Evolutionary conservation across 2,888 invertebrate species (phyloP), one percentile per base, ranked within the genome.

Genomic region (Leptopilina myrica): DNA sequence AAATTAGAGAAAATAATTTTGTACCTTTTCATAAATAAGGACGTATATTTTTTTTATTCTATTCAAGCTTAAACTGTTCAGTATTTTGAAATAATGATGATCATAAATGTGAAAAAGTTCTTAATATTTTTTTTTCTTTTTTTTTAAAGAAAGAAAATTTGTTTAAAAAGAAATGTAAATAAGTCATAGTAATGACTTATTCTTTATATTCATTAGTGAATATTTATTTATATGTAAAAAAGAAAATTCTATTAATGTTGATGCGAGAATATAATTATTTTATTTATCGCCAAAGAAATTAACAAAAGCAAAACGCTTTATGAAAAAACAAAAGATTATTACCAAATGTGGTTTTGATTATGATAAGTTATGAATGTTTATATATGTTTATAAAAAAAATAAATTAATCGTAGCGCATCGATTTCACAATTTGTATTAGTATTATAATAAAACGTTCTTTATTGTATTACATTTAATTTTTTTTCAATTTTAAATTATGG

Each of bases 111-210:
- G 62, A 62, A 20, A 20, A 20, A 15, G 15, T 62, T 8, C 20
- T 62, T 62, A 62, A 20, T 9, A 62, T 62, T 62, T 62, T 62
- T 20, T 15, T 62, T 62, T 20, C 6, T 62, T 62, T 20, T 62
- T 20, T 62, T 49, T 49, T 49, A 12, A 8, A 49, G 2, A 12
- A 9, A 49, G 4, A 9, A 49, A 26, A 33, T 0, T 73, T 14
- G 14, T 73, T 56, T 40, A 11, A 8, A 8, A 73, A 73, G 26
- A 73, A 56, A 15, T 73, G 73, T 73, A 73, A 56, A 73, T 73
- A 73, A 20, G 12, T 8, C 20, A 9, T 6, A 15, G 20, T 62
- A 62, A 33, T 33, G 33, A 62, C 62, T 62, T 62, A 62, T 62
- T 62, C 15, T 9, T 20, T 20, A 62, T 62, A 9, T 15, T 62